Evolutionary conservation across 1,140 invertebrate genomes (phyloP).

Genomic region (Hylyphantes graminicola): DNA sequence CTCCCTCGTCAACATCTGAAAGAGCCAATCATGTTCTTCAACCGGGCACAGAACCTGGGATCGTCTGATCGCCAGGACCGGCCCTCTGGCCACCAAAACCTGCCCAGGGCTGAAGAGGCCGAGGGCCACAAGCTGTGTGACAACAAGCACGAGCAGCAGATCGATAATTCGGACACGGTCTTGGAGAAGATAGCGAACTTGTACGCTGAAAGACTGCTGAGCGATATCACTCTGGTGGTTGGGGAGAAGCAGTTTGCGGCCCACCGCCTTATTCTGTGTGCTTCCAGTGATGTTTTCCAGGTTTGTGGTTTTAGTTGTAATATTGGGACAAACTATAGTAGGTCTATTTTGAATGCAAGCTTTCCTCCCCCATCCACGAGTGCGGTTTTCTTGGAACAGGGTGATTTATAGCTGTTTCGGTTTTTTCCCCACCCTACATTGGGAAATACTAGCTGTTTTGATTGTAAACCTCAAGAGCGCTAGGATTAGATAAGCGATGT

Average conservation of each 20-base stretch:
- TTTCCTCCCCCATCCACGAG: too few species aligned
- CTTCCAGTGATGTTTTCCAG: constrained; percentile 95
- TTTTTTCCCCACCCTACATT: too few species aligned
- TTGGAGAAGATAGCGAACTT: constrained; percentile 83
- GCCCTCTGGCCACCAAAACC: background rate
- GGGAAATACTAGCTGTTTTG: too few species aligned
- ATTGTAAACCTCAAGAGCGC: too few species aligned
- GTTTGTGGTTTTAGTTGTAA: constrained; percentile 69
- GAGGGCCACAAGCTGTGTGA: constrained; percentile 62
- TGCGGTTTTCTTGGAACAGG: too few species aligned
- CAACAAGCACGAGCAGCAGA: constrained; percentile 63
- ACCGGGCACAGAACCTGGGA: constrained; percentile 32
- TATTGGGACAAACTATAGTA: too few species aligned
- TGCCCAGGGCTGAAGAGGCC: constrained; percentile 4
- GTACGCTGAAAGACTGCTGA: constrained; percentile 86
- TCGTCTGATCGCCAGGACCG: background rate
- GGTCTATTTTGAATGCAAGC: too few species aligned
- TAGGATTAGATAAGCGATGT: too few species aligned
- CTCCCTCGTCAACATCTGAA: too few species aligned
- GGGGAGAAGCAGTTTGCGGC: constrained; percentile 84
- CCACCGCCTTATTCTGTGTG: constrained; percentile 91
- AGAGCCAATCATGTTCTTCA: constrained; percentile 32
- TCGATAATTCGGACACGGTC: constrained; percentile 82
- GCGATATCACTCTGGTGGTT: constrained; percentile 85
- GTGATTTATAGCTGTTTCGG: too few species aligned